Percentiles rank a stretch among this genome's conserved stretches.
These are phyloP conservation scores for Paramormyrops kingsleyae DNA, from an alignment of 2,113 vertebrate species.

Conservation along the genomic window DNA sequence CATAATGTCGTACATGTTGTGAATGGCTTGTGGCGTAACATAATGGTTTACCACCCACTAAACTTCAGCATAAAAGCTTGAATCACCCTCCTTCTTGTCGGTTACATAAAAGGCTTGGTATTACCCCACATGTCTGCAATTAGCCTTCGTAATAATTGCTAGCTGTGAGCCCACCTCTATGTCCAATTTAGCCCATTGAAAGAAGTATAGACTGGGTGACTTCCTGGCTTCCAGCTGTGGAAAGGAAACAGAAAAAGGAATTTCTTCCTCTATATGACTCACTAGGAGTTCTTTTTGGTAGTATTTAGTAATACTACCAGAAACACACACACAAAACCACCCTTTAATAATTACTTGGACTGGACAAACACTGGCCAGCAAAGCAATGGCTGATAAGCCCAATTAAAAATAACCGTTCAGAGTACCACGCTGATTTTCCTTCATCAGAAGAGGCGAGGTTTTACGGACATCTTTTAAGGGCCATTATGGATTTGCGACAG, in stretches of 20 bases:
- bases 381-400: neutral
- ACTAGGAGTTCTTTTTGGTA: neutral
- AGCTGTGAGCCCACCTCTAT: conserved; percentile 18
- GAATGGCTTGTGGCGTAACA: conserved; percentile 12
- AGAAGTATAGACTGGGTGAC: neutral
- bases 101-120: conserved; percentile 27
- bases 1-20: neutral
- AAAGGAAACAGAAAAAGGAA: conserved; percentile 14
- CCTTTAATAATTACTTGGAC: neutral
- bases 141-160: conserved; percentile 29
- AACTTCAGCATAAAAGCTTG: conserved; percentile 29
- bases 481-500: neutral
- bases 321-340: neutral
- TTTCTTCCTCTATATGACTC: neutral
- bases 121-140: conserved; percentile 45
- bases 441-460: conserved; percentile 16
- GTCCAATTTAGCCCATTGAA: conserved; percentile 13
- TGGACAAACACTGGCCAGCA: conserved; percentile 21
- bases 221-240: conserved; percentile 9
- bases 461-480: conserved; percentile 11
- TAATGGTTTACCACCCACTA: conserved; percentile 29
- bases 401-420: conserved; percentile 8
- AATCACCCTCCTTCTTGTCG: conserved; percentile 31
- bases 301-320: neutral
- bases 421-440: conserved; percentile 21